A percentile compares a stretch with the other conserved stretches of the same genome.
phyloP scores from a whole-genome alignment of 2,888 invertebrate species.

The Ophonus ardosiacus region DNA sequence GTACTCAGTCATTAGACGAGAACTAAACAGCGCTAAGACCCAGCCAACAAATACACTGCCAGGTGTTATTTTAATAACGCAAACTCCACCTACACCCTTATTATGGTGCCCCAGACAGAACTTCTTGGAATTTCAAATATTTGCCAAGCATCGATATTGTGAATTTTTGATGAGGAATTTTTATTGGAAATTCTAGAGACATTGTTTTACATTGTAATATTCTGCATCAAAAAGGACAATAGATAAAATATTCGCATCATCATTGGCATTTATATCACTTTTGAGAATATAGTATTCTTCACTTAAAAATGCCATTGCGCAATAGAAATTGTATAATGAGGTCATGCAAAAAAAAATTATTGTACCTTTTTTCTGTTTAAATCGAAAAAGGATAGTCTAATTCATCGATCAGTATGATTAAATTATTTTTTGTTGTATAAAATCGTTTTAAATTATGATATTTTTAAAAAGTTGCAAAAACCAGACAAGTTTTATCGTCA shows the following conservation, averaged over 20 bases:
- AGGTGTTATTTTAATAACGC: conserved; percentile 63
- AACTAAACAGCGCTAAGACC: conserved; percentile 52
- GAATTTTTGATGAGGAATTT: conserved; percentile 34
- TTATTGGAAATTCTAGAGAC: conserved; percentile 39
- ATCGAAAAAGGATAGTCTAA: too few species aligned
- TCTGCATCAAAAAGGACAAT: background rate
- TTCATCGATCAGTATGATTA: too few species aligned
- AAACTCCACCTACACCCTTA: background rate
- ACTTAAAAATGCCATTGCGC: too few species aligned
- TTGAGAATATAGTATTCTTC: too few species aligned
- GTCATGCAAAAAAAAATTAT: too few species aligned
- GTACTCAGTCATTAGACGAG: conserved; percentile 72
- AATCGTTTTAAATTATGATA: too few species aligned
- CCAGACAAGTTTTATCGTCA: too few species aligned
- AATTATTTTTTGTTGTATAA: too few species aligned
- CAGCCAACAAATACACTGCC: conserved; percentile 57
- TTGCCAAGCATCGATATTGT: conserved; percentile 21
- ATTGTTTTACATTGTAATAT: conserved; percentile 13
- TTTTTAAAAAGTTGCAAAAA: too few species aligned
- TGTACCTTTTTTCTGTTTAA: too few species aligned
- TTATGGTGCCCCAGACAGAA: background rate
- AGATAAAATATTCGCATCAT: conserved; percentile 15
- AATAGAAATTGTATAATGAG: too few species aligned
- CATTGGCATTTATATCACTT: background rate
- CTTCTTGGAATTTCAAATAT: conserved; percentile 31